Conservation (phyloP, 1,140 invertebrate genomes). For the Chlorops oryzae region DNA sequence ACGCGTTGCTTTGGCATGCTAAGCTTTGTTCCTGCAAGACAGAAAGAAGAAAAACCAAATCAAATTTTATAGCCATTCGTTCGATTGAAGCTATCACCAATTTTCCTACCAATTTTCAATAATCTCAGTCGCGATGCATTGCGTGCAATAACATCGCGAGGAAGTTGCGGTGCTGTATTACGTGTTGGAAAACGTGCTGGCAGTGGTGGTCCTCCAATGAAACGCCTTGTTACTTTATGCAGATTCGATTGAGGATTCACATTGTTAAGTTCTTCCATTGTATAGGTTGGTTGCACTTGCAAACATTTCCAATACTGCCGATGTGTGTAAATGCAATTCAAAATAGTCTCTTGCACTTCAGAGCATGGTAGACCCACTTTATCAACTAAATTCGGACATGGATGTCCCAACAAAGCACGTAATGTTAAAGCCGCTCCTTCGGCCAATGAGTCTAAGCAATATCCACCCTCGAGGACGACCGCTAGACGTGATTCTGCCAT, state of each 20-base stretch:
- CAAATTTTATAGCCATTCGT: too few relatives aligned
- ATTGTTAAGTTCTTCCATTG: slow-evolving; percentile 43
- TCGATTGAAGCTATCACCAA: too few relatives aligned
- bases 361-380: slow-evolving; percentile 51
- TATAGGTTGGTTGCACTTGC: slow-evolving; percentile 62
- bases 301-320: slow-evolving; percentile 80
- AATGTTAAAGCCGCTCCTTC: slow-evolving; percentile 84
- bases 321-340: slow-evolving; percentile 75
- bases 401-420: slow-evolving; percentile 73
- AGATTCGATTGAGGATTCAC: slow-evolving; percentile 21
- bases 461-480: slow-evolving; percentile 88
- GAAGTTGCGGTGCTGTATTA: slow-evolving; percentile 63
- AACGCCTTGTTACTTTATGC: slow-evolving; percentile 28
- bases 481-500: slow-evolving; percentile 71
- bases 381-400: slow-evolving; percentile 67
- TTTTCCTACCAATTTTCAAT: slow-evolving; percentile 55
- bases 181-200: slow-evolving; percentile 61
- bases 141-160: slow-evolving; percentile 39
- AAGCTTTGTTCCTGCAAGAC: slow-evolving; percentile 58
- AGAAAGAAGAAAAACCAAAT: too few relatives aligned
- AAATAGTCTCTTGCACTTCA: slow-evolving; percentile 66
- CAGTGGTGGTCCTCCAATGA: slow-evolving; percentile 51
- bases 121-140: slow-evolving; percentile 54
- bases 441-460: slow-evolving; percentile 79
- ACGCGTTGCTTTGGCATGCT: slow-evolving; percentile 55